Conservation (phyloP, 2,113 vertebrate species). For the Craseonycteris thonglongyai region DNA sequence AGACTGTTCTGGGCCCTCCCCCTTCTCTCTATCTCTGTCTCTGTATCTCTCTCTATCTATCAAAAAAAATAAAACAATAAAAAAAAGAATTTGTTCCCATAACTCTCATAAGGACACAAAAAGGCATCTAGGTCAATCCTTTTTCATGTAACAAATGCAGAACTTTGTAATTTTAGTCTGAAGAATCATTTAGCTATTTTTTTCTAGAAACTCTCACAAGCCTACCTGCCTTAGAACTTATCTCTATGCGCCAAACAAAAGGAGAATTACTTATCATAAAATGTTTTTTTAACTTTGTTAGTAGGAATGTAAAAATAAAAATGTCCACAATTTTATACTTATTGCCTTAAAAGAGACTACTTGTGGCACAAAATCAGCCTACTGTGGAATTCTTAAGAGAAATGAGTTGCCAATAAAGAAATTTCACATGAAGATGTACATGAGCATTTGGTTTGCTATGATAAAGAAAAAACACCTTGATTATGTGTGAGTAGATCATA, state of each 20-base stretch:
- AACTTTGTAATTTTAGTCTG: not conserved
- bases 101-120: constrained; percentile 19
- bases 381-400: not conserved
- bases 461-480: not conserved
- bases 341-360: not conserved
- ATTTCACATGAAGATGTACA: not conserved
- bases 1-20: no score
- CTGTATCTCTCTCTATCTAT: no score
- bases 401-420: not conserved
- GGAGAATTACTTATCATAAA: not conserved
- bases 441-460: not conserved
- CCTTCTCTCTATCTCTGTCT: no score
- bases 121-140: not conserved
- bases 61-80: no score
- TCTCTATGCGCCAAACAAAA: not conserved
- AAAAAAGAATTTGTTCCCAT: constrained; percentile 6
- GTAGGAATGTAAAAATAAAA: not conserved
- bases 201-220: not conserved
- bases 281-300: not conserved
- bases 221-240: not conserved
- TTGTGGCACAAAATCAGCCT: not conserved
- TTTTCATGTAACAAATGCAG: not conserved
- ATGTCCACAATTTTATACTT: not conserved
- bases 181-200: not conserved
- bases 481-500: not conserved